Evolutionary conservation across 1,140 invertebrate genomes (phyloP).

Genomic region (Pararge aegeria): DNA sequence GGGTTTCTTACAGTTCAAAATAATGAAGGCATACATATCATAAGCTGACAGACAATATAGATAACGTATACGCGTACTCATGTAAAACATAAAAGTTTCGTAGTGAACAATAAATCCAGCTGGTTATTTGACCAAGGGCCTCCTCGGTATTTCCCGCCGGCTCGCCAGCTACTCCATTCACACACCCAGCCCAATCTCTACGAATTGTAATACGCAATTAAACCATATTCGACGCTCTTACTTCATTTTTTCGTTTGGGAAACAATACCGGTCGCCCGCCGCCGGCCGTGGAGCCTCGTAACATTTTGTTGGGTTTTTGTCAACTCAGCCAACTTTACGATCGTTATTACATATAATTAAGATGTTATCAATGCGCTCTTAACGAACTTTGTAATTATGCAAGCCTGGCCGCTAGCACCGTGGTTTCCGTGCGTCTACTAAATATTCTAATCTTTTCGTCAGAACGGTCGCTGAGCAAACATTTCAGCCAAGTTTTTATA

Average conservation of each 20-base stretch:
- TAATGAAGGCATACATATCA: too few relatives aligned
- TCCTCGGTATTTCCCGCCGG: neutral
- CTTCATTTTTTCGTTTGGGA: conserved; percentile 34
- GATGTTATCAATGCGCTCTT: conserved; percentile 12
- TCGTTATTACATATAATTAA: conserved; percentile 34
- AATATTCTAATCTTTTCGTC: too few relatives aligned
- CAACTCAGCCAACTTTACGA: conserved; percentile 21
- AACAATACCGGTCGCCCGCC: conserved; percentile 29
- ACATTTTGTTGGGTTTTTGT: conserved; percentile 37
- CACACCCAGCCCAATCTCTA: conserved; percentile 31
- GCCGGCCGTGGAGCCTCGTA: conserved; percentile 26
- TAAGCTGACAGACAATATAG: too few relatives aligned
- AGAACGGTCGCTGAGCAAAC: too few relatives aligned
- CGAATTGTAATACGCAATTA: conserved; percentile 40
- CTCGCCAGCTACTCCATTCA: conserved; percentile 33
- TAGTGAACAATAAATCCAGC: too few relatives aligned
- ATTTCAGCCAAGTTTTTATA: neutral
- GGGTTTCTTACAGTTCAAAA: too few relatives aligned
- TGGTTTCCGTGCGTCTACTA: too few relatives aligned
- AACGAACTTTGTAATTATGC: conserved; percentile 25
- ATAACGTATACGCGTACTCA: too few relatives aligned
- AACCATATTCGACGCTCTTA: conserved; percentile 35
- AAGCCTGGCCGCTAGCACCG: too few relatives aligned
- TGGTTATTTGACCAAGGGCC: neutral
- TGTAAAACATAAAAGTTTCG: too few relatives aligned